Conservation (phyloP, 2,888 invertebrate species). For the Congeria kusceri region DNA sequence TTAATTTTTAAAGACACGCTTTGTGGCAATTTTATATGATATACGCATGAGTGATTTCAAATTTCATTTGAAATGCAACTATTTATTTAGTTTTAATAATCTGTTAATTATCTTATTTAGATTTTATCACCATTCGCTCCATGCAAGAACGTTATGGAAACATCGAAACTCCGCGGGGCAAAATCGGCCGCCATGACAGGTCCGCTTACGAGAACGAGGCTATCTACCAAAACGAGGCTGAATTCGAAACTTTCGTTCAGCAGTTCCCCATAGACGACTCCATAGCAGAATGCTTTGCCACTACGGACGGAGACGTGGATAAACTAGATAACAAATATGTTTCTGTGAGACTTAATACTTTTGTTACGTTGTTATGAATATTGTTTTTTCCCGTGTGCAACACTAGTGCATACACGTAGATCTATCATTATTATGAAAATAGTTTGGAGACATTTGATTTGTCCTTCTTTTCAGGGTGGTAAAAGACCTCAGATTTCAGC, state of each 20-base stretch:
- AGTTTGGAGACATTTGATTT: too few species aligned
- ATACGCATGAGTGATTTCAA: background rate
- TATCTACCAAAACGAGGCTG: slow-evolving; percentile 60
- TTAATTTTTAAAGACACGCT: background rate
- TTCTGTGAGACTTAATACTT: slow-evolving; percentile 39
- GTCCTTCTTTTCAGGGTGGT: slow-evolving; percentile 41
- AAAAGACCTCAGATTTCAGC: slow-evolving; percentile 52
- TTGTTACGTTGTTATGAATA: too few species aligned
- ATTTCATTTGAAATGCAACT: too few species aligned
- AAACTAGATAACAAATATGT: slow-evolving; percentile 38
- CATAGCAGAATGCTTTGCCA: slow-evolving; percentile 72
- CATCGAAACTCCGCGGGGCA: slow-evolving; percentile 19
- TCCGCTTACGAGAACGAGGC: slow-evolving; percentile 26
- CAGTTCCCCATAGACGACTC: slow-evolving; percentile 74
- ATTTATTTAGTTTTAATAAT: too few species aligned
- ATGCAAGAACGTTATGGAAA: slow-evolving; percentile 57
- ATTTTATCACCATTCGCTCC: slow-evolving; percentile 65
- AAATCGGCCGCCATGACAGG: slow-evolving; percentile 13
- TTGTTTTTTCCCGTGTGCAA: too few species aligned
- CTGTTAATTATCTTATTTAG: slow-evolving; percentile 49
- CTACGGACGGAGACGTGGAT: slow-evolving; percentile 12
- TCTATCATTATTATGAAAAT: too few species aligned
- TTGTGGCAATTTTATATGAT: background rate
- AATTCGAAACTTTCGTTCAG: slow-evolving; percentile 69
- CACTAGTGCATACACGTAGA: too few species aligned